Conservation (phyloP, 1,140 invertebrate species). For the Drosophila paulistorum region DNA sequence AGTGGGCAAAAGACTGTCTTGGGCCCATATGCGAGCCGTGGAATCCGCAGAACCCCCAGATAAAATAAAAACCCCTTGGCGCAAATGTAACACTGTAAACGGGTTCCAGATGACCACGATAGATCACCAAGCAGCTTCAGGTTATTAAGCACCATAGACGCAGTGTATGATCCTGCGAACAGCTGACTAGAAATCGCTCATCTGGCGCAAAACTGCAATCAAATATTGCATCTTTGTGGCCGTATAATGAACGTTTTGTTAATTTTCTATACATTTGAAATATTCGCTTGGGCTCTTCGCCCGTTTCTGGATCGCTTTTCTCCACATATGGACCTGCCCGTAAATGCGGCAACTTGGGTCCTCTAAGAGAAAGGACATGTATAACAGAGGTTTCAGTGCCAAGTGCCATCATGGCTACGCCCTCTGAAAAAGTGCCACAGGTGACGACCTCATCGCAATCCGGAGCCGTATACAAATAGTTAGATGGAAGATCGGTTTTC, state of each 20-base stretch:
- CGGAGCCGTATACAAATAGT: slow-evolving; percentile 36
- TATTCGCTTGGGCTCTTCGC: slow-evolving; percentile 41
- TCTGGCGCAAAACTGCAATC: slow-evolving; percentile 40
- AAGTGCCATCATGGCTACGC: slow-evolving; percentile 36
- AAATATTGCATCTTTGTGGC: slow-evolving; percentile 47
- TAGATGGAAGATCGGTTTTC: slow-evolving; percentile 52
- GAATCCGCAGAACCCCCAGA: slow-evolving; percentile 47
- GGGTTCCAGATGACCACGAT: slow-evolving; percentile 36
- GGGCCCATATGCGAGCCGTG: slow-evolving; percentile 58
- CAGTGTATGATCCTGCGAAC: slow-evolving; percentile 47
- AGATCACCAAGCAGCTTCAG: slow-evolving; percentile 61
- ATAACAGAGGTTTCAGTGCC: slow-evolving; percentile 39
- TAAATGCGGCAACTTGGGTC: slow-evolving; percentile 44
- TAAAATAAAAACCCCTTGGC: slow-evolving; percentile 51
- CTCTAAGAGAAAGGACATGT: slow-evolving; percentile 44
- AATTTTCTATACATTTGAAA: slow-evolving; percentile 32
- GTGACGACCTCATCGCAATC: slow-evolving; percentile 32
- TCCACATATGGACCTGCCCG: slow-evolving; percentile 29
- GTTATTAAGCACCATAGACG: slow-evolving; percentile 60
- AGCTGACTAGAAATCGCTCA: slow-evolving; percentile 51
- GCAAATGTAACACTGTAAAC: slow-evolving; percentile 48
- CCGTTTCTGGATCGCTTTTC: slow-evolving; percentile 24
- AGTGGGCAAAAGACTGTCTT: slow-evolving; percentile 33
- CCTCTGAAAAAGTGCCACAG: slow-evolving; percentile 53
- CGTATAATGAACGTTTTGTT: slow-evolving; percentile 32